phyloP scores from a whole-genome alignment of 30 jellyfish, hydroid and myxozoan species.

The Turritopsis dohrnii region DNA sequence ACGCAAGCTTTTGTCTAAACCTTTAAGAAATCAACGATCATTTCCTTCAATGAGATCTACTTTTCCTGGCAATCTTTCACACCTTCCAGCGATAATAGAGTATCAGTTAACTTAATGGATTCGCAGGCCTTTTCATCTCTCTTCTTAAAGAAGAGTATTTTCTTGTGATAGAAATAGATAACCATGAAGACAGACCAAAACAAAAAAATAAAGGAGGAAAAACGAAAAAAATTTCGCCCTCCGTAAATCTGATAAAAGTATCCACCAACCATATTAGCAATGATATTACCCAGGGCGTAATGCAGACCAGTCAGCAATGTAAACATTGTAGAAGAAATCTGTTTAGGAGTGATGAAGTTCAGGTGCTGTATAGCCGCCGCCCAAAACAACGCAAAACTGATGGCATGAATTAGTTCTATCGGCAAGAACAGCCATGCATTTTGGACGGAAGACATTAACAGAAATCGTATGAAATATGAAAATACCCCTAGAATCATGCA shows the following conservation, averaged over 20 bases:
- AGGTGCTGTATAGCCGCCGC: constrained; percentile 59
- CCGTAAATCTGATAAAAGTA: constrained; percentile 47
- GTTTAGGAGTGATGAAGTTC: constrained; percentile 25
- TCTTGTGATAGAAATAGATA: background rate
- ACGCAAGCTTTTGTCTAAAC: too few species aligned
- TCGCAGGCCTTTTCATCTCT: background rate
- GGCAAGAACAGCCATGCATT: constrained; percentile 58
- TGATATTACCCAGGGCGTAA: constrained; percentile 50
- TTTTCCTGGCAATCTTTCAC: background rate
- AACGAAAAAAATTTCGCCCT: constrained; percentile 45
- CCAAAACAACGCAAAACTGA: constrained; percentile 73
- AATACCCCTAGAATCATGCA: constrained; percentile 37
- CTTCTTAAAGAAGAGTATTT: background rate
- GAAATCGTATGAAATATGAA: constrained; percentile 44
- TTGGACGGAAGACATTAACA: constrained; percentile 37
- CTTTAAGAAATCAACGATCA: background rate
- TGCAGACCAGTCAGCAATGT: constrained; percentile 47
- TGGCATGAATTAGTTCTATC: constrained; percentile 51
- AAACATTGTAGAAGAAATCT: constrained; percentile 50
- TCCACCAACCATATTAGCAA: constrained; percentile 54
- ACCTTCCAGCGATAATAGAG: background rate
- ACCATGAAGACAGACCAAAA: constrained; percentile 44
- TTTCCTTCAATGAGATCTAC: background rate
- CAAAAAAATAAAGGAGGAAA: constrained; percentile 27
- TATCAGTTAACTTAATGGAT: background rate